These are phyloP conservation scores for Sturmia bella DNA, from an alignment of 2,888 invertebrate genomes.

Conservation along the genomic window DNA sequence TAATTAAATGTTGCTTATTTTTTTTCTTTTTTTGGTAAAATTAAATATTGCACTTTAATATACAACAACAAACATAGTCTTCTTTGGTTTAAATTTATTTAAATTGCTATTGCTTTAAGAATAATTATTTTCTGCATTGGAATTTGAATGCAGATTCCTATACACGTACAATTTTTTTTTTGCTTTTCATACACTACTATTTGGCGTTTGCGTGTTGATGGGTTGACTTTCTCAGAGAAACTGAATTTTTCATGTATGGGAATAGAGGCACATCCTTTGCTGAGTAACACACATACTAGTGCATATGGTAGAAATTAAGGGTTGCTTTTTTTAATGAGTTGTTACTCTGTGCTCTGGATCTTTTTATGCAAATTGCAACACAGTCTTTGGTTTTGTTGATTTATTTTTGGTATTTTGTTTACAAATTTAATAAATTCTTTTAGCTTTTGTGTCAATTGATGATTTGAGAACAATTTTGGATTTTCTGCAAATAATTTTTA, in stretches of 20 bases:
- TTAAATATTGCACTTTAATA: slow-evolving; percentile 64
- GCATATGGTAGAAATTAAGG: slow-evolving; percentile 55
- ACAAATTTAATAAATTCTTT: slow-evolving; percentile 4
- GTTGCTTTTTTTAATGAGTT: slow-evolving; percentile 39
- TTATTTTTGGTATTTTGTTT: slow-evolving; percentile 37
- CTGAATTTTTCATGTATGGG: slow-evolving; percentile 73
- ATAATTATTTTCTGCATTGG: not conserved
- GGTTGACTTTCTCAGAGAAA: slow-evolving; percentile 76
- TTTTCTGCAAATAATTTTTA: slow-evolving; percentile 11
- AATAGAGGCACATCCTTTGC: slow-evolving; percentile 56
- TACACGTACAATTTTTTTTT: slow-evolving; percentile 18
- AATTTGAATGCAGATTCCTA: slow-evolving; percentile 34
- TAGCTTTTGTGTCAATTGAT: not conserved
- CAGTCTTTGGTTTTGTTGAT: not conserved
- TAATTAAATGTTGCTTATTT: too few relatives aligned
- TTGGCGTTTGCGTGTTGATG: slow-evolving; percentile 72
- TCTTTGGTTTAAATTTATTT: slow-evolving; percentile 62
- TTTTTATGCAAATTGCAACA: not conserved
- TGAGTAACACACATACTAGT: slow-evolving; percentile 23
- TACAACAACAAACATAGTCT: slow-evolving; percentile 41
- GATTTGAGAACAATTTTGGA: not conserved
- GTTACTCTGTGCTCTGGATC: too few relatives aligned
- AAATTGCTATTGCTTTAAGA: not conserved
- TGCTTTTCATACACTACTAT: too few relatives aligned
- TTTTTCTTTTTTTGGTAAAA: slow-evolving; percentile 8